These are phyloP conservation scores for Platyrinchus mystaceus DNA, from an alignment of 2,797 vertebrate species.

Conservation along the genomic window DNA sequence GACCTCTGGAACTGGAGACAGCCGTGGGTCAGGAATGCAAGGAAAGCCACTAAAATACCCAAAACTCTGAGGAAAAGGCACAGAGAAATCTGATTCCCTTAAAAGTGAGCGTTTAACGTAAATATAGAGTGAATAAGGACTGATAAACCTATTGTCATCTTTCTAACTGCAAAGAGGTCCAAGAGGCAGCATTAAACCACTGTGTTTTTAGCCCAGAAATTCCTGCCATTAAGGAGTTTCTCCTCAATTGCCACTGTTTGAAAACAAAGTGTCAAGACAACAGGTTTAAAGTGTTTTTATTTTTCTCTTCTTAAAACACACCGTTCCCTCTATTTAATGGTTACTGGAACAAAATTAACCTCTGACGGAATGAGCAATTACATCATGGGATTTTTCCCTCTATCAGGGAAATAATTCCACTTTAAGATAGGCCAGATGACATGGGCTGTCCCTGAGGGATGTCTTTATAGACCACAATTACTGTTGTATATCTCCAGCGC, in stretches of 20 bases:
- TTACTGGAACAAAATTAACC: constrained; percentile 24
- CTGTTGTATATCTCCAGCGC: constrained; percentile 26
- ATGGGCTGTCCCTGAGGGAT: constrained; percentile 24
- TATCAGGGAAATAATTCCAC: constrained; percentile 42
- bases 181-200: background rate
- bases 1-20: constrained; percentile 86
- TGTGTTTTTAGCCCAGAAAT: background rate
- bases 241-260: background rate
- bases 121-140: rapidly evolving
- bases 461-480: constrained; percentile 45
- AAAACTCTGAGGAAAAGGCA: background rate
- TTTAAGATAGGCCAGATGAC: constrained; percentile 19
- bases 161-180: background rate
- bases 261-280: background rate
- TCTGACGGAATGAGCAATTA: background rate
- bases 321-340: background rate
- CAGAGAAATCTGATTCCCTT: rapidly evolving
- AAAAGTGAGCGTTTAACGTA: rapidly evolving
- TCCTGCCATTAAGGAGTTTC: background rate
- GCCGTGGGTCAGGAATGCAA: background rate
- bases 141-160: background rate
- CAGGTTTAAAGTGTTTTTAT: background rate
- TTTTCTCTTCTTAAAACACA: background rate
- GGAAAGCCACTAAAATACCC: rapidly evolving
- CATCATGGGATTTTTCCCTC: constrained; percentile 3